A percentile compares a stretch with the other conserved stretches of the same genome.
Conservation (phyloP, 2,888 invertebrate genomes). For the Lasioglossum calceatum region DNA sequence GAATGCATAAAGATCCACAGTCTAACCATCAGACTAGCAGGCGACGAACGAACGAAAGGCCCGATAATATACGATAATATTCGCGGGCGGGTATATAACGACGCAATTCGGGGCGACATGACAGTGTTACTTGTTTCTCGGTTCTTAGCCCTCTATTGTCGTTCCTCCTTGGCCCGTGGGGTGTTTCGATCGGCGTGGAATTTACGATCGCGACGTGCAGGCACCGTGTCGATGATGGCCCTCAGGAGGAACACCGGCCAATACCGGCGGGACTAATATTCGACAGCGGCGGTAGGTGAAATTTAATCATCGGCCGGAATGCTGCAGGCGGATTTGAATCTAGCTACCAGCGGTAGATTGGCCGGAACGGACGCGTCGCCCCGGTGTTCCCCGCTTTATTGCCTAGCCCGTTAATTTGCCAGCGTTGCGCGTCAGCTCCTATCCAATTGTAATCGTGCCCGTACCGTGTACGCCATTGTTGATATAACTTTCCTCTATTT, state of each 20-base stretch:
- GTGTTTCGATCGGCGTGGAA: slow-evolving; percentile 34
- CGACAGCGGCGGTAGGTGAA: slow-evolving; percentile 58
- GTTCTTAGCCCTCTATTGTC: background rate
- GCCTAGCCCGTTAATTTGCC: slow-evolving; percentile 52
- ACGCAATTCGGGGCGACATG: background rate
- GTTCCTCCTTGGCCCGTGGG: slow-evolving; percentile 12
- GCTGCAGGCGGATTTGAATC: slow-evolving; percentile 61
- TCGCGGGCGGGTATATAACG: background rate
- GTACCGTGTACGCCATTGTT: background rate
- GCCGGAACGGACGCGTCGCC: slow-evolving; percentile 46
- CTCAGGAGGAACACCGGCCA: slow-evolving; percentile 62
- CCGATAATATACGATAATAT: background rate
- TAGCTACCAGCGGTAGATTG: slow-evolving; percentile 52
- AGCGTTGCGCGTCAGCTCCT: slow-evolving; percentile 23
- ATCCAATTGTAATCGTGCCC: slow-evolving; percentile 33
- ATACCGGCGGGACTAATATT: slow-evolving; percentile 67
- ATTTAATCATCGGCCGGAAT: slow-evolving; percentile 68
- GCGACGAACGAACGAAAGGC: background rate
- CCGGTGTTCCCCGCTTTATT: slow-evolving; percentile 40
- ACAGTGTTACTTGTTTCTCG: background rate
- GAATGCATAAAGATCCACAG: no score
- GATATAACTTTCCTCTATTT: slow-evolving; percentile 2
- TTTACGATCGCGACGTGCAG: slow-evolving; percentile 55
- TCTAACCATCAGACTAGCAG: no score
- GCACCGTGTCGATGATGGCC: slow-evolving; percentile 62